Evolutionary conservation across 1,140 invertebrate species (phyloP).

Genomic region (Coptotermes formosanus): DNA sequence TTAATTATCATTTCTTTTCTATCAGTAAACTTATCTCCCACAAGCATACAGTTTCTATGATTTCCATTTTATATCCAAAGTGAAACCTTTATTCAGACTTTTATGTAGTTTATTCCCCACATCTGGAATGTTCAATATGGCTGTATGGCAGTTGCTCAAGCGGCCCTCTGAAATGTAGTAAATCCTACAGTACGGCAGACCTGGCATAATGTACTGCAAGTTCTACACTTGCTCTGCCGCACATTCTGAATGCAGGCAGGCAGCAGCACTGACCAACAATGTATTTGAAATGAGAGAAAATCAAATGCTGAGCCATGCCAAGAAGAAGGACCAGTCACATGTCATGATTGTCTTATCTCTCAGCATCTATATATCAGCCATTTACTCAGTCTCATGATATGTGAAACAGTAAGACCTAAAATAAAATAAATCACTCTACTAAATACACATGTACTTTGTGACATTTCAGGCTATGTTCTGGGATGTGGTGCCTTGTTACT

Average conservation of each 20-base stretch:
- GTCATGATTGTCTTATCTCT: conserved; percentile 65
- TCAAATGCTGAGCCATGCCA: conserved; percentile 77
- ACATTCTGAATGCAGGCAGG: conserved; percentile 72
- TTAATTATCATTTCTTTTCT: no score
- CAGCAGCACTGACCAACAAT: conserved; percentile 75
- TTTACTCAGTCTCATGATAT: no score
- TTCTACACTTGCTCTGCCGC: conserved; percentile 68
- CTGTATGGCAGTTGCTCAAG: not conserved
- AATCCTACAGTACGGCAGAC: conserved; percentile 46
- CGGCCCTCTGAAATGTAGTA: not conserved
- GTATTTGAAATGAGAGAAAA: conserved; percentile 71
- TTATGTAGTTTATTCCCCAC: not conserved
- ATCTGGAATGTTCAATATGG: not conserved
- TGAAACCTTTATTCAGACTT: no score
- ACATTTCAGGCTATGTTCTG: no score
- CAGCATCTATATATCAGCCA: conserved; percentile 56
- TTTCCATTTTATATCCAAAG: no score
- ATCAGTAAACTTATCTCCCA: no score
- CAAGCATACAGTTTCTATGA: no score
- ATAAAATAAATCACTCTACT: no score
- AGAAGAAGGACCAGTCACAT: conserved; percentile 83
- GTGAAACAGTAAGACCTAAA: no score
- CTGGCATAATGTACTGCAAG: conserved; percentile 86
- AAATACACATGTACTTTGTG: no score
- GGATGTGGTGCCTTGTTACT: no score